Percentiles rank a stretch among this genome's conserved stretches.
These are phyloP conservation scores for Desoria tigrina DNA, from an alignment of 2,888 invertebrate genomes.

Conservation along the genomic window DNA sequence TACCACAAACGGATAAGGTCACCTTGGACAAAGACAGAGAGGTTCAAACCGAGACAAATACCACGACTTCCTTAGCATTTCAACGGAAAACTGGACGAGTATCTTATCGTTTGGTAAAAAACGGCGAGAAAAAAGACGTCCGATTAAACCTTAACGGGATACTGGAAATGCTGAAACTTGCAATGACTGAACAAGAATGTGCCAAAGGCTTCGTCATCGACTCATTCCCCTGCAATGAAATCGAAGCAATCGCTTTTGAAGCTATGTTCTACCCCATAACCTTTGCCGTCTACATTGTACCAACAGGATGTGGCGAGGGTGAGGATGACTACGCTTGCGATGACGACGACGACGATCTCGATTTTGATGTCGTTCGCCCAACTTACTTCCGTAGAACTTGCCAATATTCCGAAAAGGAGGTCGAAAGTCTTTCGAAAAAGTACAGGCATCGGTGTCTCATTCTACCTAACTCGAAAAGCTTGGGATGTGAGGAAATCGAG, in stretches of 20 bases:
- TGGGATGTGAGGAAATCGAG: not conserved
- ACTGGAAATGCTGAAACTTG: slow-evolving; percentile 42
- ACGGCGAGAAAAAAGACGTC: slow-evolving; percentile 11
- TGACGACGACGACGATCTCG: not conserved
- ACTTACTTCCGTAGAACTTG: slow-evolving; percentile 23
- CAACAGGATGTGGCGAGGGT: not conserved
- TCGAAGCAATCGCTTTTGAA: slow-evolving; percentile 39
- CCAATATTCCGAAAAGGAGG: slow-evolving; percentile 26
- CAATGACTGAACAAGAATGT: slow-evolving; percentile 42
- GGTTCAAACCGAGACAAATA: too few species aligned
- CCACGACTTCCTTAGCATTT: too few species aligned
- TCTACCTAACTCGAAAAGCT: not conserved
- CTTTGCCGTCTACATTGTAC: slow-evolving; percentile 37
- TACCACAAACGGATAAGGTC: too few species aligned
- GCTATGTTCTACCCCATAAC: slow-evolving; percentile 39
- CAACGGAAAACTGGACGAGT: too few species aligned
- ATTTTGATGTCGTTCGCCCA: slow-evolving; percentile 17
- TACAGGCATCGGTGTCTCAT: slow-evolving; percentile 6
- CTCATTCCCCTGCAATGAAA: slow-evolving; percentile 37
- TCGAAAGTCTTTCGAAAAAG: slow-evolving; percentile 23
- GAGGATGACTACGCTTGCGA: not conserved
- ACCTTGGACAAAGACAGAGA: too few species aligned
- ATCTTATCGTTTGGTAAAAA: too few species aligned
- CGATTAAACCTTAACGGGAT: slow-evolving; percentile 12
- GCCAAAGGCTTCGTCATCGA: slow-evolving; percentile 44